These are phyloP conservation scores for Capreolus pygargus DNA, from an alignment of 2,113 vertebrate species.

Conservation along the genomic window DNA sequence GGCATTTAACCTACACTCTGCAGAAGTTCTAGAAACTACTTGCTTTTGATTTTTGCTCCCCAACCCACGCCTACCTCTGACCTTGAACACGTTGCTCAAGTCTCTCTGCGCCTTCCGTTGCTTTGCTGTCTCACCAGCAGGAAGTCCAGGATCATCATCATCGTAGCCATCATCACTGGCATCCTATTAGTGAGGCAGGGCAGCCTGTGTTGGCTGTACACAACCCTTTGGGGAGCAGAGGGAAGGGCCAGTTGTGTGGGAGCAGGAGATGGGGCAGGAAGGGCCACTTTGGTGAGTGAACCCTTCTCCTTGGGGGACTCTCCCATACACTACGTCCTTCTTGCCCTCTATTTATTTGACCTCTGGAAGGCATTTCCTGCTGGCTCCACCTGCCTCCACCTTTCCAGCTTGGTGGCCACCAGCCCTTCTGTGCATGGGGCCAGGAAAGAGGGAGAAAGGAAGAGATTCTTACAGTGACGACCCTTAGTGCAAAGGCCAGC, in stretches of 20 bases:
- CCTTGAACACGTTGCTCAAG: neutral
- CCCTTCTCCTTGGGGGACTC: neutral
- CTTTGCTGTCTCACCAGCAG: neutral
- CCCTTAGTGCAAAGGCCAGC: neutral
- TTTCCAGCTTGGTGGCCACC: neutral
- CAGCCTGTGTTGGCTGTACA: neutral
- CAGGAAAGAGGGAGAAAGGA: neutral
- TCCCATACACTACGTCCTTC: neutral
- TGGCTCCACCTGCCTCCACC: neutral
- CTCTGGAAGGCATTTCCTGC: neutral
- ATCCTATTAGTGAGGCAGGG: no score
- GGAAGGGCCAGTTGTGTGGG: neutral
- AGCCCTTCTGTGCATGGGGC: neutral
- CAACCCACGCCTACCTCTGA: neutral
- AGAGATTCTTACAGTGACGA: neutral
- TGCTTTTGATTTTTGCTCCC: neutral
- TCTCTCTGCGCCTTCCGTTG: neutral
- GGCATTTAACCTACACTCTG: neutral
- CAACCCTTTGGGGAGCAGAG: neutral
- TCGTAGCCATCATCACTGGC: neutral
- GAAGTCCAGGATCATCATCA: neutral
- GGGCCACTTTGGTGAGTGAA: neutral
- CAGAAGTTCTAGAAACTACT: neutral
- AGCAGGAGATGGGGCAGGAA: neutral
- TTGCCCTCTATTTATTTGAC: neutral